Conservation (phyloP, 2,888 invertebrate species). For the Tenthredo notha region DNA sequence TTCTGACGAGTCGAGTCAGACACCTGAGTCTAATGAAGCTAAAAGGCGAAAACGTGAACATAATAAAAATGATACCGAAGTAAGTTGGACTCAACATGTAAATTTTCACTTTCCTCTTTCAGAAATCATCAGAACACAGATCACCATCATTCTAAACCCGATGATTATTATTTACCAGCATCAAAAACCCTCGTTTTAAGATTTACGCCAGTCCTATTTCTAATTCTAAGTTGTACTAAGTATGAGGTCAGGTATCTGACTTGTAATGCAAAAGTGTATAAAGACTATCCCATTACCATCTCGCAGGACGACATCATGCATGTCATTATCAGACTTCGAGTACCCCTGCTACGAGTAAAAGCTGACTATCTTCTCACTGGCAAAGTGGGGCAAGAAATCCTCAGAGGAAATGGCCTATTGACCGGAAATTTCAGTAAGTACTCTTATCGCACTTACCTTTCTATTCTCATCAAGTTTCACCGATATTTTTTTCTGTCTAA, state of each 20-base stretch:
- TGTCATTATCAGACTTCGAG: constrained; percentile 71
- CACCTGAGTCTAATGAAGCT: constrained; percentile 56
- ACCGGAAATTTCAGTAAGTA: constrained; percentile 74
- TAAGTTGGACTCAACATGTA: constrained; percentile 51
- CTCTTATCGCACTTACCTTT: not conserved
- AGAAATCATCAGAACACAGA: not conserved
- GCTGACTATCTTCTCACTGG: constrained; percentile 72
- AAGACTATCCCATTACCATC: not conserved
- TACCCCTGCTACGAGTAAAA: constrained; percentile 70
- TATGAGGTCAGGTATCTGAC: not conserved
- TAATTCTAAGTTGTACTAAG: not conserved
- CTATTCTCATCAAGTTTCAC: not conserved
- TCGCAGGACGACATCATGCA: constrained; percentile 75
- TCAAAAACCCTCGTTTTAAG: not conserved
- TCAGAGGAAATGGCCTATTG: constrained; percentile 72
- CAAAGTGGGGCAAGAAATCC: constrained; percentile 70
- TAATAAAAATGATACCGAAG: constrained; percentile 62
- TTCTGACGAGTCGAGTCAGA: not conserved
- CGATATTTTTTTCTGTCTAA: not conserved
- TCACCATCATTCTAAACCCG: not conserved
- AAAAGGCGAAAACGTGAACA: constrained; percentile 68
- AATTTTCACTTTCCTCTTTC: not conserved
- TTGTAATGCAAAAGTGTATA: not conserved
- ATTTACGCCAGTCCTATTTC: not conserved
- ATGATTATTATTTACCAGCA: not conserved